phyloP scores from a whole-genome alignment of 2,113 vertebrate species.

The Paratilapia polleni region DNA sequence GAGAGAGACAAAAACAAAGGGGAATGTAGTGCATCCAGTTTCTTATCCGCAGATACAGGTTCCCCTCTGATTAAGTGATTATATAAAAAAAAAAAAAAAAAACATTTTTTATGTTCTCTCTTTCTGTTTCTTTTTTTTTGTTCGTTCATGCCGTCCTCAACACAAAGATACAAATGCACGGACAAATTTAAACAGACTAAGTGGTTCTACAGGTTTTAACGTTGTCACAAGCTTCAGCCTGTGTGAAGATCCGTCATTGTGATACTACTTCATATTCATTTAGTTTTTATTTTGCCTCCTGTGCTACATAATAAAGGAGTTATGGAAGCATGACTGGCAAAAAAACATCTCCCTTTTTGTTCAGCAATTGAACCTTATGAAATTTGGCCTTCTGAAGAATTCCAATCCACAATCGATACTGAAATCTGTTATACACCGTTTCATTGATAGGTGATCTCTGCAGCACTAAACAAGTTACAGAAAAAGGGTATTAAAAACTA shows the following conservation, averaged over 20 bases:
- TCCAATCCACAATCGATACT: no score
- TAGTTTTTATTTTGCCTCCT: background rate
- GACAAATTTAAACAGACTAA: background rate
- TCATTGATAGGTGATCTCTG: background rate
- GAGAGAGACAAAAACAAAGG: background rate
- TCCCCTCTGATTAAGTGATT: background rate
- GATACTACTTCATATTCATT: background rate
- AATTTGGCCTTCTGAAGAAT: background rate
- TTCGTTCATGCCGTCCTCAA: background rate
- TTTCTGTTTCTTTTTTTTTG: background rate
- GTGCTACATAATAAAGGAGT: background rate
- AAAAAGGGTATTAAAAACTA: no score
- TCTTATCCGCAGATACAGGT: background rate
- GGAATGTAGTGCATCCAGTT: constrained; percentile 24
- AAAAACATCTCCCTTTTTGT: background rate
- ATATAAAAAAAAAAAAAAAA: background rate
- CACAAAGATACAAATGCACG: background rate
- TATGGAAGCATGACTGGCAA: background rate
- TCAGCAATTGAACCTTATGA: background rate
- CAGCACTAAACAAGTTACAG: background rate
- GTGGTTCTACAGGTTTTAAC: background rate
- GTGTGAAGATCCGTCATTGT: background rate
- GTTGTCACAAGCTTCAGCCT: background rate
- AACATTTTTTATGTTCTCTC: background rate
- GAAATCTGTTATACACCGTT: no score